Evolutionary conservation across 2,113 vertebrate genomes (phyloP).

Genomic region (Scolopax mira): DNA sequence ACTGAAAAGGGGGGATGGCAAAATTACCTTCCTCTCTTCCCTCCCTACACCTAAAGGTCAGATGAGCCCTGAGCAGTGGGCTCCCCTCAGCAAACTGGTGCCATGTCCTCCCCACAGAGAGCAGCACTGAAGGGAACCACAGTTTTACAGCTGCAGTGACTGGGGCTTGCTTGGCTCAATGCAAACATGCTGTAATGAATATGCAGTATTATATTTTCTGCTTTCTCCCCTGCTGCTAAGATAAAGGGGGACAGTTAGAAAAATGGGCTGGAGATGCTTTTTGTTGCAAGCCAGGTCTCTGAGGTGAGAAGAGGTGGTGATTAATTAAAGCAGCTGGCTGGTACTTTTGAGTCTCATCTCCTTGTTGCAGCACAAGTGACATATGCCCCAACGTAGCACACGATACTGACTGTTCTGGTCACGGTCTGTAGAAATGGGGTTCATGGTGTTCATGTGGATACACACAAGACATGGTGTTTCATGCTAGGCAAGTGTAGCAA

Average conservation of each 20-base stretch:
- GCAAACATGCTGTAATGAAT: not conserved
- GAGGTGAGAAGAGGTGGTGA: not conserved
- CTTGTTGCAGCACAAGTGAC: not conserved
- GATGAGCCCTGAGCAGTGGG: not conserved
- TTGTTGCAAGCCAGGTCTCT: not conserved
- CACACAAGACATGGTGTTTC: not conserved
- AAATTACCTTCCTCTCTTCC: not conserved
- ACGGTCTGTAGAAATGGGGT: not conserved
- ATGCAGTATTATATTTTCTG: not conserved
- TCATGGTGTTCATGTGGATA: not conserved
- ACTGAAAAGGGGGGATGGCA: not conserved
- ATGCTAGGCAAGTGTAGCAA: not conserved
- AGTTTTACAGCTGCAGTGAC: not conserved
- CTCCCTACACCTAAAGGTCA: not conserved
- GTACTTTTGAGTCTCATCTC: not conserved
- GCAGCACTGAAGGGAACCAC: not conserved
- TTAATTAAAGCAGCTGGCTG: not conserved
- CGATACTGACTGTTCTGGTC: not conserved
- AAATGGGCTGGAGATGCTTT: not conserved
- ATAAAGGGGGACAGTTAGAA: not conserved
- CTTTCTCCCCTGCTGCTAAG: not conserved
- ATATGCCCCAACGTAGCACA: not conserved
- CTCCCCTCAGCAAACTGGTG: not conserved
- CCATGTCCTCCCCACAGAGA: not conserved
- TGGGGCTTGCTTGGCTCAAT: not conserved